These are phyloP conservation scores for Zapornia atra DNA, from an alignment of 2,113 vertebrate species.

Conservation along the genomic window DNA sequence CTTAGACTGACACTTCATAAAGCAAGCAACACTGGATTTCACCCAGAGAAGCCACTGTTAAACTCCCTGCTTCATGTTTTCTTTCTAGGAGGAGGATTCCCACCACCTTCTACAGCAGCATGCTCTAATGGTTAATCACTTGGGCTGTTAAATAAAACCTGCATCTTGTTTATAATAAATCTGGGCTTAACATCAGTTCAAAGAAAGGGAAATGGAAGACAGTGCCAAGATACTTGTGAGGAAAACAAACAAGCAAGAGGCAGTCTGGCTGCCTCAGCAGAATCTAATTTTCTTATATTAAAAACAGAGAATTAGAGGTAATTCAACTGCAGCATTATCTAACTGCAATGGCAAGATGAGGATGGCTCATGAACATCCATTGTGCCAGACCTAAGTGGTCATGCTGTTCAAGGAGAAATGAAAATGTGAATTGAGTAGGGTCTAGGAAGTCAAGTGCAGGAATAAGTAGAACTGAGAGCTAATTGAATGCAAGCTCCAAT, in stretches of 20 bases:
- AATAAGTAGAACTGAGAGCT: background rate
- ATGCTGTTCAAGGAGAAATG: background rate
- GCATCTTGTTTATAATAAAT: background rate
- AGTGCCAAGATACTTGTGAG: background rate
- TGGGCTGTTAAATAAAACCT: background rate
- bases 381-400: background rate
- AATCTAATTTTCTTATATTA: background rate
- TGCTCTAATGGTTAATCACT: background rate
- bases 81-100: background rate
- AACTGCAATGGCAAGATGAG: background rate
- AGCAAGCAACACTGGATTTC: background rate
- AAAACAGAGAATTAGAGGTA: background rate
- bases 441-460: background rate
- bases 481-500: background rate
- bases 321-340: background rate
- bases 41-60: background rate
- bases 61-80: background rate
- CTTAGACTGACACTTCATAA: background rate
- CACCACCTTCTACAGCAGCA: background rate
- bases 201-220: background rate
- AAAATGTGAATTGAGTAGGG: background rate
- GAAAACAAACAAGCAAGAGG: background rate
- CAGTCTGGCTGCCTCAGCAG: background rate
- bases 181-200: background rate
- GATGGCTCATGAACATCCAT: background rate